Evolutionary conservation across 1,140 invertebrate genomes (phyloP), one percentile per base, ranked within the genome.

Genomic region (Leucophenga varia): DNA sequence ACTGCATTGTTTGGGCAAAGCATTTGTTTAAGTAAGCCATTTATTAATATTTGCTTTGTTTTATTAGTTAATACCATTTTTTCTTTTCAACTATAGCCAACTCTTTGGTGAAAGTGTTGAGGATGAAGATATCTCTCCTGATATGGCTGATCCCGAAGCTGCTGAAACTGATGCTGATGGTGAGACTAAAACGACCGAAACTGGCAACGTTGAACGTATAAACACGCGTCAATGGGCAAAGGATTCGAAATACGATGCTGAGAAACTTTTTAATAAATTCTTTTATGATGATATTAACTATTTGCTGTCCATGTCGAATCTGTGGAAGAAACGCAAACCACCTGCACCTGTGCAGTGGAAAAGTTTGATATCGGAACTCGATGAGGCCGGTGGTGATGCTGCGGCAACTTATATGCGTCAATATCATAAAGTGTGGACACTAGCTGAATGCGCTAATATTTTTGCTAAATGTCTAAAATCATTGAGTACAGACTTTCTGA

Each of bases 1-100:
- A 99, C 77, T 99, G 97, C 73, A 95, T 99, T 61, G 94, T 99
- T 3, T 99, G 97, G 97, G 90, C 95, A 0, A 99, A 99, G 76
- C 94, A 97, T 83, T 81, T 99, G 12, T 99, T 98, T 74, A 98
- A 98, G 90, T 93, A 80, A 82, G 84, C 79, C 21, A n/a, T 3
- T 5, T 37, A 21, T 14, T 16, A 36, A 13, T 30, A n/a, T n/a
- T n/a, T 7, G 2, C 12, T n/a, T n/a, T 42, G 14, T 13, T 38
- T 31, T 17, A 25, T n/a, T 12, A 13, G 36, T 34, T 17, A 18
- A 8, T 44, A 12, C 14, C 2, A 2, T 35, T 13, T 7, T 7
- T 14, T 57, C 32, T 34, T 45, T 20, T 50, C 40, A 44, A 63
- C 76, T 79, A 50, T 64, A 94, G 90, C 80, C 97, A 99, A 78